Evolutionary conservation across 35 echinoderm and acorn worm genomes (phyloP), one percentile per base, ranked within the genome.

Genomic region (Hemicentrotus pulcherrimus): DNA sequence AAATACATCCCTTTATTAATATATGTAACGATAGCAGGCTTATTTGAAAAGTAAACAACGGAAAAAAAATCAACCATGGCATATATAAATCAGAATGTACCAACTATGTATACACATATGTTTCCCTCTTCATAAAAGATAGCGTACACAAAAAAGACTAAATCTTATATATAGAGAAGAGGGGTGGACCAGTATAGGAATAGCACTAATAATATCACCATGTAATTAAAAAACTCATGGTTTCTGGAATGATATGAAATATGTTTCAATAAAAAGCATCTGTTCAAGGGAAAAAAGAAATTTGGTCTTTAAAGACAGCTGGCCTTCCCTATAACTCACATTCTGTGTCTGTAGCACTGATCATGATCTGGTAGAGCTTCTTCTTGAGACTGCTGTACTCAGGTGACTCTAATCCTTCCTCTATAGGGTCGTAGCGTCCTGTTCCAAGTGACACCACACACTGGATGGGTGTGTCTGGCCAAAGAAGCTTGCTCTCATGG

Each of bases 321-420:
- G 35, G 3, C 35, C 35, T 41, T 41, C 35, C 3, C 35, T 41
- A 59, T 59, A 15, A 85, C 96, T 97, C 86, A 99, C 98, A 95
- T 97, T 99, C 96, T 95, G 98, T 98, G 48, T 99, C 98, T 50
- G 98, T 99, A 41, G 98, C 98, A 97, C 98, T 99, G 48, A 92
- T 93, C 95, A 99, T 95, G n/a, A 99, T 94, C 88, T 98, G 96
- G 32, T 94, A 92, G 30, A 99, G 91, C 92, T 99, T 99, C 32
- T 95, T 97, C 94, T 95, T 97, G 0, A 99, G 95, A 88, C 97
- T 98, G 97, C 97, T 99, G 45, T 94, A 98, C 48, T 97, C 97
- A 47, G 96, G 86, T 6, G 89, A 94, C 46, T 97, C 95, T 46
- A 50, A 14, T 15, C 35, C 92, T n/a, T 95, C 91, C 32, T 97